phyloP scores from a whole-genome alignment of 2,113 vertebrate species.

The western clawed frog (Xenopus tropicalis) region UCB_Xtro_10.0 CM004448.2:12878001-12878500 shows the following conservation, averaged over 20 bases:
- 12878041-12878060: background rate
- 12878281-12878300: background rate
- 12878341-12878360: background rate
- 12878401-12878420: conserved; percentile 89
- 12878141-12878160: conserved; percentile 79
- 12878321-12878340: too few species aligned
- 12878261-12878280: conserved; percentile 83
- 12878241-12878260: conserved; percentile 90
- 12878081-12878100: conserved; percentile 92
- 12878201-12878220: conserved; percentile 90
- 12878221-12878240: conserved; percentile 90
- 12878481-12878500: conserved; percentile 83
- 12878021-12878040: too few species aligned
- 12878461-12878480: conserved; percentile 94
- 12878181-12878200: conserved; percentile 90
- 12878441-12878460: conserved; percentile 95
- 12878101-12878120: conserved; percentile 93
- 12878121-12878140: conserved; percentile 90
- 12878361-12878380: conserved; percentile 55
- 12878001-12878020: background rate
- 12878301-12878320: too few species aligned
- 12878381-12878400: conserved; percentile 89
- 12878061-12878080: conserved; percentile 81
- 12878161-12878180: conserved; percentile 81
- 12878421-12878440: conserved; percentile 92